Evolutionary conservation across 2,113 vertebrate species (phyloP), one percentile per base, ranked within the genome.

Genomic region (Ochotona curzoniae): DNA sequence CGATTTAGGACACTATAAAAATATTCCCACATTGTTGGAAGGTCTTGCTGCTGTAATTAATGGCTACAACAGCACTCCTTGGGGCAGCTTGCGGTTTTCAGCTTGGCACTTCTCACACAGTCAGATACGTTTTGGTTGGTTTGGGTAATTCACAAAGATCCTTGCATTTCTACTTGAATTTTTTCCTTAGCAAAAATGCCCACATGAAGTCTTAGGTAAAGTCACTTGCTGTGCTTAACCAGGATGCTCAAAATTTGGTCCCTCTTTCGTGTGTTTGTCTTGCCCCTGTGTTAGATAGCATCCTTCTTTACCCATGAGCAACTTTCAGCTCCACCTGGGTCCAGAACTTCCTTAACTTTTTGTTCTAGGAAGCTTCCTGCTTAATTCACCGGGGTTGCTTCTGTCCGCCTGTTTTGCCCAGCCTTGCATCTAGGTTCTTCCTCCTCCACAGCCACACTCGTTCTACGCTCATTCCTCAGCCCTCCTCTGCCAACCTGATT

Each of bases 41-140:
- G 66, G 44, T 88, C 51, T 94, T 66, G 26, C 60, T 54, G 67
- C 78, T 95, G 51, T 85, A 93, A 95, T 91, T 57, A 73, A 82
- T 75, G 32, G n/a, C 20, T 78, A 35, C 1, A 61, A 44, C 25
- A 47, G 35, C 14, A 26, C 8, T 78, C 20, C 8, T 63, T 1
- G 63, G 25, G 49, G 28, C 69, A 38, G 17, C 66, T 63, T 74
- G 12, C 82, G 78, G 87, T 83, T 93, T 93, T 88, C 71, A 93
- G 67, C 35, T 63, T 13, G 13, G 54, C 11, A 20, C 8, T 49
- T 87, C 54, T 44, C 63, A 51, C 18, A 21, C 30, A 61, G 8
- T 81, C 38, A 63, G 87, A 67, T 61, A 73, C 32, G 83, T 76
- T 51, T 86, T 44, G 6, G 26, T 2, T 61, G 21, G 20, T n/a